Evolutionary conservation across 1,140 invertebrate genomes (phyloP), one percentile per base, ranked within the genome.

Genomic region (Vollenhovia emeryi): DNA sequence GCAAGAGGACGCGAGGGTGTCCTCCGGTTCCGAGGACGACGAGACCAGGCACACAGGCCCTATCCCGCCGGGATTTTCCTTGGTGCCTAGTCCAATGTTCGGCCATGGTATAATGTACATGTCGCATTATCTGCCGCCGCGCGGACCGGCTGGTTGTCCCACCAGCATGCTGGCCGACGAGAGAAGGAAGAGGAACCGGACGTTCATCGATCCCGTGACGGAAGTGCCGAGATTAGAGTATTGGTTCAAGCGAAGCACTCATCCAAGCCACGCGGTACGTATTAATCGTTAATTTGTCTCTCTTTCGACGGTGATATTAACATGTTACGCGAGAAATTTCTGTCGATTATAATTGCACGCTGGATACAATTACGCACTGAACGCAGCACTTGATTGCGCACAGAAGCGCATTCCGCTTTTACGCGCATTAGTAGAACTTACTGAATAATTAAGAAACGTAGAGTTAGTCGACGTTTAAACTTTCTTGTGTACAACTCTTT

Each of bases 201-300:
- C 99, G n/a, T 99, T 99, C 94, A 99, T 99, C 89, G 99, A 99
- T 95, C 99, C 99, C 0, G 98, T 99, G 15, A 98, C 98, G 30
- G 99, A 99, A 96, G 99, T 99, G 62, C 99, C 99, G 5, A 96
- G 98, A 88, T 95, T 99, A 78, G 99, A 99, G 93, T 98, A 98
- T 92, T 99, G 99, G 99, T 99, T 99, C 93, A 96, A 97, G n/a
- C 96, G 98, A 92, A 99, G 99, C 95, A 99, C 99, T 36, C 99
- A 99, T 95, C 99, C 99, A 55, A 99, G 98, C 87, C 98, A 99
- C 93, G 98, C 94, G 91, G 94, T 95, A 93, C 85, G 89, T 91
- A 84, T 75, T 64, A 84, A 79, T 90, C 60, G 27, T 21, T 66
- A 59, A 85, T 87, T 88, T 87, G 79, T 75, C 87, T 27, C 0